Conservation (phyloP, 2,797 vertebrate species). For the Enteromius thamalakanensis region DNA sequence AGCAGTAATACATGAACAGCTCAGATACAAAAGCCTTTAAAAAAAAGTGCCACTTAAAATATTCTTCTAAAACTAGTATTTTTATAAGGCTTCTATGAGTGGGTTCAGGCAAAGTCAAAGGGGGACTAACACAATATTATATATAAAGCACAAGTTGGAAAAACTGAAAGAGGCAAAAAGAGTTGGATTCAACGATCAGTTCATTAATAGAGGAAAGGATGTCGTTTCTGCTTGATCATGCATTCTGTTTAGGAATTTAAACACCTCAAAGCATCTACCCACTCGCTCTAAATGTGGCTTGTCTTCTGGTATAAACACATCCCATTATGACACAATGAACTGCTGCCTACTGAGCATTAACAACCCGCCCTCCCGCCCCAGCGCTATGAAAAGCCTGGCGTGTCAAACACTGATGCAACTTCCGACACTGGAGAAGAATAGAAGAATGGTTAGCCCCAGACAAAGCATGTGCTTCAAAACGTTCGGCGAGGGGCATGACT, state of each 20-base stretch:
- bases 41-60: too few species aligned
- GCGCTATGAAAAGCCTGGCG: slow-evolving; percentile 15
- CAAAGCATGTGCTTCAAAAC: slow-evolving; percentile 11
- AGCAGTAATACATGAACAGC: too few species aligned
- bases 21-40: too few species aligned
- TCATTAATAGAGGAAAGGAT: slow-evolving; percentile 48
- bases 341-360: not conserved
- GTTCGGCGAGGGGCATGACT: not conserved
- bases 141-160: not conserved
- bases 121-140: too few species aligned
- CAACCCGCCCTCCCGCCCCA: not conserved
- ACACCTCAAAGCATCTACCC: slow-evolving; percentile 42
- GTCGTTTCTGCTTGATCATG: slow-evolving; percentile 48
- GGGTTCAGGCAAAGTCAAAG: too few species aligned
- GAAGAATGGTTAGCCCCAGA: not conserved
- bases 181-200: not conserved
- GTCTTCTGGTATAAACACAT: slow-evolving; percentile 13
- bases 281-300: slow-evolving; percentile 40
- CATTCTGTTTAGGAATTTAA: slow-evolving; percentile 33
- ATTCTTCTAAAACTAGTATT: too few species aligned
- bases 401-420: slow-evolving; percentile 13
- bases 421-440: not conserved
- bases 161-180: not conserved
- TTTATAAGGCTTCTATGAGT: too few species aligned
- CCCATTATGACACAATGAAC: slow-evolving; percentile 17